Base-by-base conservation (phyloP, 2,797 vertebrate species). In the Microctenopoma stevenorrisi region DNA sequence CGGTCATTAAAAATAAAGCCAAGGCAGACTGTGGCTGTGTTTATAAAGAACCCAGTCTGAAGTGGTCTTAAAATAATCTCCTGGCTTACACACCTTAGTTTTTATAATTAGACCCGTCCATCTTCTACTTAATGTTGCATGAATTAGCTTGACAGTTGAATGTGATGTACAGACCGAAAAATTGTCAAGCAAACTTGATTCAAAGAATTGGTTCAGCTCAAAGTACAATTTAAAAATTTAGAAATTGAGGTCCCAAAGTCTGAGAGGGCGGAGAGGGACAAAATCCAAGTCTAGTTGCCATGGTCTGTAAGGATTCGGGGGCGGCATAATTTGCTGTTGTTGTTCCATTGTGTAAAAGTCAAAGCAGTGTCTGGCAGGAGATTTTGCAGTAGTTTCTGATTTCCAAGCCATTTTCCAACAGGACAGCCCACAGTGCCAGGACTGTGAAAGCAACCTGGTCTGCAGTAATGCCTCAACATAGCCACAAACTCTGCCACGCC, bases 1-100 rank as follows among this genome's bases (percentile, higher is more conserved):
- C 88, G 93, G 91, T 91, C 91, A 88, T 92, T 94, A 90, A 92
- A 92, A 81, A 94, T 93, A 93, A 81, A 93, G 48, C 9, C 61
- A 94, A 92, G 85, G 81, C 30, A 94, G 92, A 90, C 7, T 93
- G 89, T 80, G 91, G 93, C 86, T 91, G 89, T 91, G 48, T 93
- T 89, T 83, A 89, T 87, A 91, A 94, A 92, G 86, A 92, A 91
- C 88, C 30, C 30, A 33, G 30, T 33, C 30, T 33, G 30, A 33
- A 33, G 4, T 33, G 83, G 76, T 91, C 58, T 81, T 81, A 92
- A 90, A 91, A 93, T 93, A 94, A 95, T 95, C 88, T 88, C 64
- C 89, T 81, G 85, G 90, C 89, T 88, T 90, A 88, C 12, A 66
- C 26, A 6, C 30, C 92, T 93, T 91, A 87, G 78, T 91, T 82